phyloP scores from a whole-genome alignment of 2,797 vertebrate species.

The Falco naumanni region DNA sequence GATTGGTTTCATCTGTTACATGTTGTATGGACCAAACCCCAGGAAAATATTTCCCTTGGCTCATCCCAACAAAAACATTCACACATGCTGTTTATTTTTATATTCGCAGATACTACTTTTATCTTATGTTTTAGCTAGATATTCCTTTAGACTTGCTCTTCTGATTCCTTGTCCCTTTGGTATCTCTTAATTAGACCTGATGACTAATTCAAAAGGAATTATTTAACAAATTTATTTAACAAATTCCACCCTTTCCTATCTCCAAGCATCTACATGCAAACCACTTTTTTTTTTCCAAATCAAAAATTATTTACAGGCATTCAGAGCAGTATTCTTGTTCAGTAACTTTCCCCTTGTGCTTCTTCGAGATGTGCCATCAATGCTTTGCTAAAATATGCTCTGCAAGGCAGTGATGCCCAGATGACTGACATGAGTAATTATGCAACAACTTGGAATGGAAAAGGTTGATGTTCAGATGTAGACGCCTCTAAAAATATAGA shows the following conservation, averaged over 20 bases:
- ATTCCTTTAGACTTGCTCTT: conserved; percentile 6
- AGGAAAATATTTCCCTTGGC: conserved; percentile 61
- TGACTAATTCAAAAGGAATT: conserved; percentile 59
- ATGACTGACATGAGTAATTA: background rate
- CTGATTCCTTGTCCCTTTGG: conserved; percentile 4
- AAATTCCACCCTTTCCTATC: conserved; percentile 20
- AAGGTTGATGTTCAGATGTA: background rate
- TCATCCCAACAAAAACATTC: conserved; percentile 52
- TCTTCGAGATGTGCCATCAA: background rate
- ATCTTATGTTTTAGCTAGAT: conserved; percentile 45
- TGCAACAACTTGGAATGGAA: background rate
- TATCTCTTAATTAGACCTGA: conserved; percentile 49
- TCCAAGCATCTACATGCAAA: background rate
- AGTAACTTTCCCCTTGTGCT: background rate
- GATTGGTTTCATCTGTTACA: conserved; percentile 57
- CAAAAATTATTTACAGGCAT: conserved; percentile 4
- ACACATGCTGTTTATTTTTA: conserved; percentile 33
- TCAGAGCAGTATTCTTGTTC: background rate
- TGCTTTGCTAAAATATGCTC: background rate
- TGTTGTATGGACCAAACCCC: conserved; percentile 32
- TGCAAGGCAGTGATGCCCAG: background rate
- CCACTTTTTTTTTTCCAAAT: background rate
- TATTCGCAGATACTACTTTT: conserved; percentile 44
- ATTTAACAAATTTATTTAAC: conserved; percentile 20
- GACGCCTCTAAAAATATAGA: background rate